These are phyloP conservation scores for Battus philenor DNA, from an alignment of 1,140 invertebrate species.

Conservation along the genomic window DNA sequence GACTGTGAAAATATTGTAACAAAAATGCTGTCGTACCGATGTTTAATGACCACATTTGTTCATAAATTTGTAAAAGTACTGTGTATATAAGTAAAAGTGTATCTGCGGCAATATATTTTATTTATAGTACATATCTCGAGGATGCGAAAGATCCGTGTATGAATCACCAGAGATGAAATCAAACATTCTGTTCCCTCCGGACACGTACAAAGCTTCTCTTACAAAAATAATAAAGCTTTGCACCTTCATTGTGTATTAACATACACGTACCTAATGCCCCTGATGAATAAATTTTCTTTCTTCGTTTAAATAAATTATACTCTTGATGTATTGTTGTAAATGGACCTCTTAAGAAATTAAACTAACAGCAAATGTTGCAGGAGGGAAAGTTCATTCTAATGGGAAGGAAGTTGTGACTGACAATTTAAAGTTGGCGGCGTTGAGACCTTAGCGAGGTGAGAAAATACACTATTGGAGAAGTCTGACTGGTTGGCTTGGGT, in stretches of 20 bases:
- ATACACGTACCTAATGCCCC: too few species aligned
- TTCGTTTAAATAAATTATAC: neutral
- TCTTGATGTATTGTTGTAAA: constrained; percentile 1
- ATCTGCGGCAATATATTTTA: too few species aligned
- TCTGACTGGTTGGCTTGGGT: constrained; percentile 15
- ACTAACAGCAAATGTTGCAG: constrained; percentile 30
- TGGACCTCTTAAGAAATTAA: neutral
- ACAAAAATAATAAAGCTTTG: too few species aligned
- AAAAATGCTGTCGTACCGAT: constrained; percentile 12
- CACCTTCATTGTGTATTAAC: constrained; percentile 18
- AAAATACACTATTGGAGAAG: constrained; percentile 31
- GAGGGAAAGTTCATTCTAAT: constrained; percentile 56
- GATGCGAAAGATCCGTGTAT: constrained; percentile 24
- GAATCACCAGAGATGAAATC: constrained; percentile 47
- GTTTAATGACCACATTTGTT: too few species aligned
- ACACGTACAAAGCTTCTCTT: constrained; percentile 19
- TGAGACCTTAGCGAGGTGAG: constrained; percentile 45
- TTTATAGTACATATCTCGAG: too few species aligned
- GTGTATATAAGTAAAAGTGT: too few species aligned
- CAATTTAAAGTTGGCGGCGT: constrained; percentile 64
- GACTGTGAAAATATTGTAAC: constrained; percentile 13
- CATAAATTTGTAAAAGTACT: too few species aligned
- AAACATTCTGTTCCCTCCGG: constrained; percentile 36
- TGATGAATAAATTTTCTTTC: too few species aligned
- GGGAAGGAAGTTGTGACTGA: constrained; percentile 53